Evolutionary conservation across 92 coral and sea anemone species (phyloP).

Genomic region (Bergia sp.): DNA sequence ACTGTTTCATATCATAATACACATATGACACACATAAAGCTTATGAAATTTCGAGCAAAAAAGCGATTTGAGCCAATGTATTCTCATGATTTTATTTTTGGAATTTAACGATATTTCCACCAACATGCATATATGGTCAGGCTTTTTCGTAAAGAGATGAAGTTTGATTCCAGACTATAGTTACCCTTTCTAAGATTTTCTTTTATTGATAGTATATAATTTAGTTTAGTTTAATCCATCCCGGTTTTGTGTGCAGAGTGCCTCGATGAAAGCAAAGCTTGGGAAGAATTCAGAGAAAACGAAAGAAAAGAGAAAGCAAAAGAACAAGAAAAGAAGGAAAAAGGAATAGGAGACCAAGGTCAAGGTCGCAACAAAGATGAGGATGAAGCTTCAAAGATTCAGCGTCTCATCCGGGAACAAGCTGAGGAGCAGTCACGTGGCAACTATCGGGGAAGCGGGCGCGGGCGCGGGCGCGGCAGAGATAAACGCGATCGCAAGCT

Average conservation of each 20-base stretch:
- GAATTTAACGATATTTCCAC: too few relatives aligned
- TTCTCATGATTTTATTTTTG: too few relatives aligned
- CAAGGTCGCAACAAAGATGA: constrained; percentile 34
- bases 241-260: constrained; percentile 10
- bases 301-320: constrained; percentile 22
- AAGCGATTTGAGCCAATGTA: too few relatives aligned
- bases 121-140: too few relatives aligned
- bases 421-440: constrained; percentile 61
- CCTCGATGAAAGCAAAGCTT: constrained; percentile 23
- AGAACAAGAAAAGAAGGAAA: constrained; percentile 2
- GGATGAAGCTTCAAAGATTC: constrained; percentile 64
- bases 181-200: neutral
- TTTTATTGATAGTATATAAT: neutral
- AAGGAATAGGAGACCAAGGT: constrained; percentile 12
- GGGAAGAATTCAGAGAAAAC: constrained; percentile 23
- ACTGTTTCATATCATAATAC: too few relatives aligned
- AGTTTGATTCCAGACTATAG: too few relatives aligned
- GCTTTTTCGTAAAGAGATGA: too few relatives aligned
- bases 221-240: neutral
- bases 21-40: too few relatives aligned
- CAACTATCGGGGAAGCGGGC: constrained; percentile 19
- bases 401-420: constrained; percentile 75
- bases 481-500: neutral
- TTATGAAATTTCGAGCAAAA: too few relatives aligned
- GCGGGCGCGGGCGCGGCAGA: constrained; percentile 9